phyloP scores from a whole-genome alignment of 2,797 vertebrate genomes.

The Danionella dracula region DNA sequence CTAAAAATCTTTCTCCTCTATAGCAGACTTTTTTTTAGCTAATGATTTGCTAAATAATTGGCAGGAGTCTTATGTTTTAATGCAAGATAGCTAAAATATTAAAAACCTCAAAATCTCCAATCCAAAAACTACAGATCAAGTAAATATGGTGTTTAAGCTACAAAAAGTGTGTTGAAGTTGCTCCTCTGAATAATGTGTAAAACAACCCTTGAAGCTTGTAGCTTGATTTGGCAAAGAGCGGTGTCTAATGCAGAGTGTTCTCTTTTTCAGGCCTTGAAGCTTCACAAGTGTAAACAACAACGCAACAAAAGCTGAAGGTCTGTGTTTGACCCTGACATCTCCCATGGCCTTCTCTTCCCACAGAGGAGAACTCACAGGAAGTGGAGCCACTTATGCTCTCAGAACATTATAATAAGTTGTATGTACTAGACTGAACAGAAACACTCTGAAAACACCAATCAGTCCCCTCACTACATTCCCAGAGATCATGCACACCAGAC shows the following conservation, averaged over 20 bases:
- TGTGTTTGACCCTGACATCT: constrained; percentile 23
- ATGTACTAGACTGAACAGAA: constrained; percentile 5
- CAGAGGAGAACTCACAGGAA: constrained; percentile 16
- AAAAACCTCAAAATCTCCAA: constrained; percentile 35
- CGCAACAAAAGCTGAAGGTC: constrained; percentile 4
- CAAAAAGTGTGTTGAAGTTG: constrained; percentile 55
- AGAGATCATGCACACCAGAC: background rate
- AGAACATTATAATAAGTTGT: constrained; percentile 12
- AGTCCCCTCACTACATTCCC: constrained; percentile 15
- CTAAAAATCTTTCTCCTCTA: too few relatives aligned
- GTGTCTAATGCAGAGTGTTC: constrained; percentile 25
- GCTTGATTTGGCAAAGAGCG: constrained; percentile 8
- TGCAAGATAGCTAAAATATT: too few relatives aligned
- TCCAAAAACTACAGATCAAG: constrained; percentile 48
- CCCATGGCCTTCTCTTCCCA: constrained; percentile 30
- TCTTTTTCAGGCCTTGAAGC: constrained; percentile 21
- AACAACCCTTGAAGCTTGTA: constrained; percentile 9
- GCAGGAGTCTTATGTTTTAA: too few relatives aligned
- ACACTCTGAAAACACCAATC: constrained; percentile 10
- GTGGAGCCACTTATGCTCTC: constrained; percentile 2
- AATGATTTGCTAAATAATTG: too few relatives aligned
- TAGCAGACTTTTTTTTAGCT: too few relatives aligned
- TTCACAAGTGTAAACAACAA: constrained; percentile 39
- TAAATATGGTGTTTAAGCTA: too few relatives aligned
- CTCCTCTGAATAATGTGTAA: constrained; percentile 43